Percentiles rank a stretch among this genome's conserved stretches.
Conservation (phyloP, 37 sponge, comb jelly and placozoan species). For the Tethya wilhelma region DNA sequence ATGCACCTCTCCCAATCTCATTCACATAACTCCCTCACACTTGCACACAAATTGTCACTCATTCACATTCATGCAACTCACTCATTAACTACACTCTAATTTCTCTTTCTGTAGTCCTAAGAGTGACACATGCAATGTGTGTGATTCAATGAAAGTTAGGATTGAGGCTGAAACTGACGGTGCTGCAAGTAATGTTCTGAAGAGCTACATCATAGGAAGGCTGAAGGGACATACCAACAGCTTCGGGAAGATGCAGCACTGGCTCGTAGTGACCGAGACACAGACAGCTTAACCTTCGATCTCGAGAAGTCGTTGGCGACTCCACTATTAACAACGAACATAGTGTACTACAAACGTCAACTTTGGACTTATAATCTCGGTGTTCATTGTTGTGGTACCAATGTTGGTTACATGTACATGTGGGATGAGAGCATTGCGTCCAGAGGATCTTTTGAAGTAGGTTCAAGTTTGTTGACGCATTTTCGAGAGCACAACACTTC, state of each 20-base stretch:
- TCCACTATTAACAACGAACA: constrained; percentile 3
- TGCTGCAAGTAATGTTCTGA: not conserved
- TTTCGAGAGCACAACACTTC: not conserved
- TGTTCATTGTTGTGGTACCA: constrained; percentile 13
- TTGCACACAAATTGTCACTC: constrained; percentile 28
- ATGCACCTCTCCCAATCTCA: no score
- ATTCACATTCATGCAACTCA: no score
- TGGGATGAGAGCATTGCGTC: constrained; percentile 34
- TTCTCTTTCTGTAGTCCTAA: no score
- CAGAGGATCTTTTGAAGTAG: constrained; percentile 30
- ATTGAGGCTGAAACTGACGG: constrained; percentile 18
- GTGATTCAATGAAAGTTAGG: constrained; percentile 10
- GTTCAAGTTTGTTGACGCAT: not conserved
- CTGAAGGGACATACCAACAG: constrained; percentile 12
- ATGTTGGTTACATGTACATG: constrained; percentile 11
- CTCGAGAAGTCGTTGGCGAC: constrained; percentile 24
- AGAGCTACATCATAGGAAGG: constrained; percentile 12
- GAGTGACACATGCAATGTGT: no score
- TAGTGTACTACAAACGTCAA: constrained; percentile 38
- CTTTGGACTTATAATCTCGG: constrained; percentile 49
- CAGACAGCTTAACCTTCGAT: constrained; percentile 18
- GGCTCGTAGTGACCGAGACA: not conserved
- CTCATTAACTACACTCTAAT: no score
- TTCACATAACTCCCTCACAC: no score
- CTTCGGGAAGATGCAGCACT: constrained; percentile 23